A percentile compares a stretch with the other conserved stretches of the same genome.
These are phyloP conservation scores for Heteromurus nitidus DNA, from an alignment of 2,888 invertebrate species.

Conservation along the genomic window DNA sequence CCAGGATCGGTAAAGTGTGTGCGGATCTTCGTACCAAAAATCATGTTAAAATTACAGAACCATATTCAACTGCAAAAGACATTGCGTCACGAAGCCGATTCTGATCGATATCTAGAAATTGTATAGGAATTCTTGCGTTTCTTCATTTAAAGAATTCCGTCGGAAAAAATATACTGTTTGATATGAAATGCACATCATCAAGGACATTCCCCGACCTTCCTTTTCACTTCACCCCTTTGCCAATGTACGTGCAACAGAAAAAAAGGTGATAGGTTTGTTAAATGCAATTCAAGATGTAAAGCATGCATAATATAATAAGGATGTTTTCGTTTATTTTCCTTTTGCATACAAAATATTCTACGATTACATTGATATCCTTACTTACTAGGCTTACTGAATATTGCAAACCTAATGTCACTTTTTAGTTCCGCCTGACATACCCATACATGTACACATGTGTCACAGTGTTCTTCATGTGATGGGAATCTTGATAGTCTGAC, in stretches of 20 bases:
- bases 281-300: neutral
- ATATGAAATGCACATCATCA: conserved; percentile 7
- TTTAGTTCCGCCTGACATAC: conserved; percentile 10
- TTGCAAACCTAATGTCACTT: too few relatives aligned
- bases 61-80: too few relatives aligned
- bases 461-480: neutral
- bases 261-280: too few relatives aligned
- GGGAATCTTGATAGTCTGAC: neutral
- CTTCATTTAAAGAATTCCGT: neutral
- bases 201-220: conserved; percentile 21
- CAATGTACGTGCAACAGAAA: neutral
- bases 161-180: neutral
- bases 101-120: too few relatives aligned
- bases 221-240: conserved; percentile 15
- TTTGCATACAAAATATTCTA: neutral
- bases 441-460: neutral
- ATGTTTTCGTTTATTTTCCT: too few relatives aligned
- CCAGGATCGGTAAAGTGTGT: neutral
- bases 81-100: too few relatives aligned
- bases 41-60: too few relatives aligned
- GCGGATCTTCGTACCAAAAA: too few relatives aligned
- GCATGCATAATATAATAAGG: neutral
- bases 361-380: too few relatives aligned
- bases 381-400: too few relatives aligned
- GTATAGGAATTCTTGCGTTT: neutral